Base-by-base conservation (phyloP, 2,888 invertebrate genomes). In the Drosophila aldrichi region DNA sequence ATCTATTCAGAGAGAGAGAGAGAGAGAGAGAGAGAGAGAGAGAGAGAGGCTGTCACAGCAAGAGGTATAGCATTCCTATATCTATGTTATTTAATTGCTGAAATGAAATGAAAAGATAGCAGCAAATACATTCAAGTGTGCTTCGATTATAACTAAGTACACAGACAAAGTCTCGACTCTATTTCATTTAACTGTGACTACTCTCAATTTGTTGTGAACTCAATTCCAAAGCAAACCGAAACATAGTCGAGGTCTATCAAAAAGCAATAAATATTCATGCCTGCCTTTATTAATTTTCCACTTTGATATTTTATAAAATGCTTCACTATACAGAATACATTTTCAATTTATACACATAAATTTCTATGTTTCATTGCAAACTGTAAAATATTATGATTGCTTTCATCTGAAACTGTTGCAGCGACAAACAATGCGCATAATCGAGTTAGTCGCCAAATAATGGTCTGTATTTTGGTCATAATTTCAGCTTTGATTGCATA, bases 401-500 rank as follows among this genome's bases (percentile, higher is more conserved):
- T 29, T 18, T 8, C 8, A 18, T 29, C 18, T 41, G 0, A 14
- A 40, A 52, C 6, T 1, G n/a, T 12, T 51, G 1, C 5, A 6
- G 32, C 32, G 34, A 6, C 51, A 22, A 40, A 54, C 44, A 66
- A 67, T 48, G 36, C 46, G 41, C 36, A 54, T 70, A 61, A 69
- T 61, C 55, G 38, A 64, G 65, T 64, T 34, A 32, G 65, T 62
- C 16, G 57, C 56, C 60, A 69, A 74, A 59, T 64, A 32, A 20
- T 74, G 58, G 54, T n/a, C 22, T 10, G 32, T 43, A 36, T 57
- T 57, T 54, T 25, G 43, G 32, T 40, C 49, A 70, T 62, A 70
- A 77, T 77, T 77, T 66, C 43, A 43, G 74, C 49, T 70, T 63
- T 74, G 74, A 74, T 74, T 74, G 61, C 77, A 74, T 57, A 77